Conservation (phyloP, 2,888 invertebrate genomes). For the Tanypteryx hageni region DNA sequence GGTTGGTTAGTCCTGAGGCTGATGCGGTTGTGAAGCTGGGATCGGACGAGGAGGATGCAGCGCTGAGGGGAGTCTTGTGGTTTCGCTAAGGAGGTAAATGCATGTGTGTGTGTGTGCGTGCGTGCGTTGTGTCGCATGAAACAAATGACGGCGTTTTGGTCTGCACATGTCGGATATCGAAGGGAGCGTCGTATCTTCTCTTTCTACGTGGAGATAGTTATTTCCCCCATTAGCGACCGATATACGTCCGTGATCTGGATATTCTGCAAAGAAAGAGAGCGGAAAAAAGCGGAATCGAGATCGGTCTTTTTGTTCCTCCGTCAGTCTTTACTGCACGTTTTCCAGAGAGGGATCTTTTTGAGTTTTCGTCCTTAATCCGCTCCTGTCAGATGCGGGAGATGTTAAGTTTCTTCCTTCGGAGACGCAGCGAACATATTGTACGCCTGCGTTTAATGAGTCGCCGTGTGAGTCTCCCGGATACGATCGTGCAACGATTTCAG, state of each 20-base stretch:
- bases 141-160: conserved; percentile 57
- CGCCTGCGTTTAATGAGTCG: conserved; percentile 16
- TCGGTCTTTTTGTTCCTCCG: conserved; percentile 30
- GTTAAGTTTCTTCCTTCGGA: conserved; percentile 16
- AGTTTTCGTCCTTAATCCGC: neutral
- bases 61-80: conserved; percentile 26
- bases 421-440: neutral
- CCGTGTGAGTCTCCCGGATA: neutral
- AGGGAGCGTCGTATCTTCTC: conserved; percentile 52
- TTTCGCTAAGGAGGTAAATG: conserved; percentile 59
- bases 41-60: conserved; percentile 23
- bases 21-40: conserved; percentile 21
- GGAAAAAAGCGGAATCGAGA: conserved; percentile 19
- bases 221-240: conserved; percentile 61
- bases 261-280: neutral
- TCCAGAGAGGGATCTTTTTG: neutral
- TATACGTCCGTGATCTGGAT: conserved; percentile 48
- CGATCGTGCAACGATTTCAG: neutral
- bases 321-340: neutral
- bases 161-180: conserved; percentile 38
- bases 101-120: conserved; percentile 33
- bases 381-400: conserved; percentile 9
- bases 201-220: conserved; percentile 45
- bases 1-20: conserved; percentile 10
- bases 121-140: conserved; percentile 25